These are phyloP conservation scores for Tetrao urogallus DNA, from an alignment of 2,113 vertebrate species.

Conservation along the genomic window DNA sequence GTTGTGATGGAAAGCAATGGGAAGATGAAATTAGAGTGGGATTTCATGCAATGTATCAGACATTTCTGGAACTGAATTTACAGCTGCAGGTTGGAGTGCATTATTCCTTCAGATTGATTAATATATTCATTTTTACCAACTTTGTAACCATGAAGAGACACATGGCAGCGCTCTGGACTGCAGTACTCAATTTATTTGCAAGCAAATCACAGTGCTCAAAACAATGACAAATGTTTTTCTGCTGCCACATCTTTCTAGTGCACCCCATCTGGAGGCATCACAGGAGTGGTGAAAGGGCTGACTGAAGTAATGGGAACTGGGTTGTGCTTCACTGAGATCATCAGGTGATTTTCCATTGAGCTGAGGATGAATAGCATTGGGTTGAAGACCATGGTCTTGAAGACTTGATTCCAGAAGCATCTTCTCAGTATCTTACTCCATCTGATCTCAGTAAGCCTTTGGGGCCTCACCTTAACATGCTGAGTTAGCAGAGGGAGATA, in stretches of 20 bases:
- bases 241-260: background rate
- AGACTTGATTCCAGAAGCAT: background rate
- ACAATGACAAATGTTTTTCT: background rate
- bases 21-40: background rate
- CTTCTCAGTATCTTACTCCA: background rate
- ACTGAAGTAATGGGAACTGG: background rate
- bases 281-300: background rate
- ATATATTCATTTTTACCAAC: background rate
- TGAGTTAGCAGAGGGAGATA: background rate
- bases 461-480: background rate
- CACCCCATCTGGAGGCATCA: background rate
- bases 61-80: background rate
- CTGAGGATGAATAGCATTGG: background rate
- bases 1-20: background rate
- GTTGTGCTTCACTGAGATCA: background rate
- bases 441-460: background rate
- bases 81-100: background rate
- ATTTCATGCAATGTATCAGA: background rate
- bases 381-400: background rate
- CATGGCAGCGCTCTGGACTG: background rate
- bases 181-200: background rate
- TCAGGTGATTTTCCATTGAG: accelerated
- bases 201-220: background rate
- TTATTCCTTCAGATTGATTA: background rate
- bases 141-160: background rate